Percentiles rank a stretch among this genome's conserved stretches.
Evolutionary conservation across 1,140 invertebrate genomes (phyloP).

Genomic region (Chironomus tepperi): DNA sequence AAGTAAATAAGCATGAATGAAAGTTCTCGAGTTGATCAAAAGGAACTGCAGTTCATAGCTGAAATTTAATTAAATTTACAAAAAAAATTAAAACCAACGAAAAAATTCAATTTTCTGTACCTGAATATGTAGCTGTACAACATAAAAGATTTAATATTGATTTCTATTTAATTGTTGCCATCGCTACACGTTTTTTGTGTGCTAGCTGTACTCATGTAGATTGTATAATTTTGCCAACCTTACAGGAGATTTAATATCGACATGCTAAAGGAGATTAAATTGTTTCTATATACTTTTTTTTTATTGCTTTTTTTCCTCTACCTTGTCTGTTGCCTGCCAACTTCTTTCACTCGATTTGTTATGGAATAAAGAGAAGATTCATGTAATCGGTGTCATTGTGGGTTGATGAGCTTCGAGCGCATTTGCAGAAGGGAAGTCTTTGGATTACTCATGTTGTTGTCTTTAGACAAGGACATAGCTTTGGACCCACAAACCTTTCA

Average conservation of each 20-base stretch:
- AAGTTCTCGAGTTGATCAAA: neutral
- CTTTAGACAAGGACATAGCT: no score
- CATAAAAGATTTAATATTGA: constrained; percentile 5
- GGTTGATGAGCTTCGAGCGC: neutral
- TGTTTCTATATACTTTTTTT: neutral
- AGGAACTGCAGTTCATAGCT: neutral
- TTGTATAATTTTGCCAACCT: neutral
- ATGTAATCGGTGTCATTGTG: neutral
- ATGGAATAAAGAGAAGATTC: neutral
- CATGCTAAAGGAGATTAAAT: constrained; percentile 20
- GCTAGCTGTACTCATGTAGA: no score
- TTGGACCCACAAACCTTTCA: no score
- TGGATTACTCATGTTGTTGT: no score
- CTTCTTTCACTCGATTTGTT: neutral
- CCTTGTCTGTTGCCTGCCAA: neutral
- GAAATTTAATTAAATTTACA: neutral
- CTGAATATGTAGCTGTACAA: neutral
- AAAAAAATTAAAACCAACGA: neutral
- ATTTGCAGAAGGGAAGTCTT: neutral
- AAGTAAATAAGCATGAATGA: neutral
- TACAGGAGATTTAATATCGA: constrained; percentile 5
- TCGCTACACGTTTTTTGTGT: neutral
- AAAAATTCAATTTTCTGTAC: neutral
- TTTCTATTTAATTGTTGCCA: constrained; percentile 20
- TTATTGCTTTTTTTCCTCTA: neutral